phyloP scores from a whole-genome alignment of 2,113 vertebrate species.

The Pituophis catenifer region DNA sequence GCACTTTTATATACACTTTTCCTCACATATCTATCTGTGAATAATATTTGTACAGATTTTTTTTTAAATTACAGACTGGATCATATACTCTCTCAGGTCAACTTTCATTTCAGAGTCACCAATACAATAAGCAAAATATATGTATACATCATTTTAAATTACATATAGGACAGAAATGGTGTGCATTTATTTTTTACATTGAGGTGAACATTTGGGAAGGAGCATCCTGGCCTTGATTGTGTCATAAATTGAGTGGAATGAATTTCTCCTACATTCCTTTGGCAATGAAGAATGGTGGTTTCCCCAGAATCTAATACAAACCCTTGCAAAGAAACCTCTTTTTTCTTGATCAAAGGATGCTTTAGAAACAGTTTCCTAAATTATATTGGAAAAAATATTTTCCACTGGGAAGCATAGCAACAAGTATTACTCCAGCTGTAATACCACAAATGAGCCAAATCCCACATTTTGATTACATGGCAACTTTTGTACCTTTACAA shows the following conservation, averaged over 20 bases:
- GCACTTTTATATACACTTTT: background rate
- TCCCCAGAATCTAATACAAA: background rate
- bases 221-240: background rate
- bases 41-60: background rate
- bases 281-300: background rate
- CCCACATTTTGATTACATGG: background rate
- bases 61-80: background rate
- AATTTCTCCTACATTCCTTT: background rate
- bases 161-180: background rate
- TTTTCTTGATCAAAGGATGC: background rate
- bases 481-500: background rate
- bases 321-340: background rate
- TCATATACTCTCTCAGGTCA: background rate
- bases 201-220: background rate
- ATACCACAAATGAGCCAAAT: background rate
- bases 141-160: background rate
- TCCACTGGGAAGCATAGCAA: background rate
- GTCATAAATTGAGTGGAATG: background rate
- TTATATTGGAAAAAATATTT: background rate
- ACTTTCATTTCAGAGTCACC: background rate
- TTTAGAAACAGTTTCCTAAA: background rate
- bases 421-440: background rate
- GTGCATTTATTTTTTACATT: background rate
- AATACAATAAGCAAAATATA: background rate
- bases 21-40: background rate